These are phyloP conservation scores for Elymnias hypermnestra DNA, from an alignment of 1,140 invertebrate genomes.

Conservation along the genomic window DNA sequence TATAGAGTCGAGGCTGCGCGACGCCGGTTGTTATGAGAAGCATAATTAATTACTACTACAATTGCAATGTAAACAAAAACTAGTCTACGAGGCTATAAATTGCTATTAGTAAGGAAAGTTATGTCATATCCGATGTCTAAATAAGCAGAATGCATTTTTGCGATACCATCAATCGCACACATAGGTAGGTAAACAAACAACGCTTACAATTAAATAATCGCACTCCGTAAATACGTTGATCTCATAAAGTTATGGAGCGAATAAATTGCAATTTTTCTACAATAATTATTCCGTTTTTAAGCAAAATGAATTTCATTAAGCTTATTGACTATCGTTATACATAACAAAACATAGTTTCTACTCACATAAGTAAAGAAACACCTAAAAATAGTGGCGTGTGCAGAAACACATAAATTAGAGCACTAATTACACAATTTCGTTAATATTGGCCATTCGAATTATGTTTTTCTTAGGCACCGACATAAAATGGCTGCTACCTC, in stretches of 20 bases:
- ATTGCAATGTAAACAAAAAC: conserved; percentile 57
- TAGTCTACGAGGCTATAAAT: conserved; percentile 42
- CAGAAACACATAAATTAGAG: conserved; percentile 74
- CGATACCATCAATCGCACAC: conserved; percentile 35
- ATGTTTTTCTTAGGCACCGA: conserved; percentile 77
- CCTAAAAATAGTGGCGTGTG: conserved; percentile 65
- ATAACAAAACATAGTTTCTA: conserved; percentile 63
- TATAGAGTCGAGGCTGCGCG: conserved; percentile 60
- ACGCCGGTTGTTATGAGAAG: conserved; percentile 61
- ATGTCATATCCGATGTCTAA: conserved; percentile 65
- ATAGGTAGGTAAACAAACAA: conserved; percentile 56
- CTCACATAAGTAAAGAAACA: conserved; percentile 72
- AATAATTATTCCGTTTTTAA: conserved; percentile 59
- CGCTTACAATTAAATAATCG: conserved; percentile 34
- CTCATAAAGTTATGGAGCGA: conserved; percentile 42
- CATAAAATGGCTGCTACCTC: conserved; percentile 77
- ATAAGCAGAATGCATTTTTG: conserved; percentile 48
- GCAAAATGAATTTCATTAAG: conserved; percentile 62
- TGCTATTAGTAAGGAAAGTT: conserved; percentile 59
- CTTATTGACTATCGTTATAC: conserved; percentile 58
- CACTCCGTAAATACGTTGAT: conserved; percentile 33
- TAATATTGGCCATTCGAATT: conserved; percentile 77
- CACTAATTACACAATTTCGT: conserved; percentile 76
- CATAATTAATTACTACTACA: conserved; percentile 57
- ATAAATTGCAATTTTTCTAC: conserved; percentile 50